Conservation (phyloP, 2,797 vertebrate genomes). For the Cryptoblepharus egeriae region DNA sequence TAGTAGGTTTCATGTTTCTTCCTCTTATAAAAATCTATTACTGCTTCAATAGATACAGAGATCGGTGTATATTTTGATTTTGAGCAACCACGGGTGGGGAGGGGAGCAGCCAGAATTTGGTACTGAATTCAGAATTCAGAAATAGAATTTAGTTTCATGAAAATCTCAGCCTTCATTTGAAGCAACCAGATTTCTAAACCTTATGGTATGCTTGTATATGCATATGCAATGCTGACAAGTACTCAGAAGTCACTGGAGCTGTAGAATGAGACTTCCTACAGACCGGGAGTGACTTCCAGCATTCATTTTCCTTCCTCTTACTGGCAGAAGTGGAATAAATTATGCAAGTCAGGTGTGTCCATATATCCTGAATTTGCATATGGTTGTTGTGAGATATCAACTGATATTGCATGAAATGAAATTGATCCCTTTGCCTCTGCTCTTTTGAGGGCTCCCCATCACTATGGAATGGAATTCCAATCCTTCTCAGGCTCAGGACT, state of each 20-base stretch:
- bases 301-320: background rate
- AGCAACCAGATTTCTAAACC: background rate
- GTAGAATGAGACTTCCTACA: background rate
- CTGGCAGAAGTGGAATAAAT: background rate
- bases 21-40: background rate
- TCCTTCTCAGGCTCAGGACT: background rate
- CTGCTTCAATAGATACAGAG: background rate
- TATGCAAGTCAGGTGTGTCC: background rate
- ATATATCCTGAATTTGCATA: background rate
- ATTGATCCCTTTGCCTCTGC: background rate
- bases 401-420: background rate
- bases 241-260: background rate
- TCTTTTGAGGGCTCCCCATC: background rate
- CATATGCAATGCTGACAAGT: background rate
- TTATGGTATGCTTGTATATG: constrained; percentile 5
- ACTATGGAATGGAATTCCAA: background rate
- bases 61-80: background rate
- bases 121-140: no score
- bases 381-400: background rate
- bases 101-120: no score
- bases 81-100: background rate
- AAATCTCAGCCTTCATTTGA: background rate
- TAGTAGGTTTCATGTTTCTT: background rate
- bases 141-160: no score
- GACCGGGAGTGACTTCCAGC: background rate